Evolutionary conservation across 2,113 vertebrate species (phyloP).

Genomic region (Plecotus auritus): DNA sequence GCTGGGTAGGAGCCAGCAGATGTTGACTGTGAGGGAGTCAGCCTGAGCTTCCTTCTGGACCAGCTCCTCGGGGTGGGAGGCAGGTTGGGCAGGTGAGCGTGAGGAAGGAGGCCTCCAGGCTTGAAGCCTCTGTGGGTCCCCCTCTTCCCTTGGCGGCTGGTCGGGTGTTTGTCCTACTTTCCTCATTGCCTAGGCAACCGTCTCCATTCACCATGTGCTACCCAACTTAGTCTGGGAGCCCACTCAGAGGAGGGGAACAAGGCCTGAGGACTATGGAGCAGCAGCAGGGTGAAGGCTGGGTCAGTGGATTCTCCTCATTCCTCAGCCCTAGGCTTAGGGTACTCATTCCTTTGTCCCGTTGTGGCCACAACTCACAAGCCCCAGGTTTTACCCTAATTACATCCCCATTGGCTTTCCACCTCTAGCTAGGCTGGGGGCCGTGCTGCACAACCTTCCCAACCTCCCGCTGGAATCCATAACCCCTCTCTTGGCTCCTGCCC

Average conservation of each 20-base stretch:
- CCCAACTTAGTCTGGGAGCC: neutral
- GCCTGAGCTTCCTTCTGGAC: neutral
- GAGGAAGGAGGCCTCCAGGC: neutral
- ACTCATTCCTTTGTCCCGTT: neutral
- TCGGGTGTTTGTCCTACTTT: neutral
- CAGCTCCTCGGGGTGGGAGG: neutral
- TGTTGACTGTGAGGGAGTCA: neutral
- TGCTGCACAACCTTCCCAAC: neutral
- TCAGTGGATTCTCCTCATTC: neutral
- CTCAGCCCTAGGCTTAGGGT: neutral
- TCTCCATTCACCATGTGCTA: neutral
- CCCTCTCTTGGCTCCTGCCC: neutral
- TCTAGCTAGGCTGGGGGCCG: neutral
- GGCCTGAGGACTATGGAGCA: neutral
- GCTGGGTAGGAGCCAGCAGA: neutral
- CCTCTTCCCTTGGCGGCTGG: neutral
- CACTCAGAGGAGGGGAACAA: neutral
- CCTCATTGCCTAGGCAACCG: neutral
- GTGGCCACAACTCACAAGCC: neutral
- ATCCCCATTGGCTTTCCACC: neutral
- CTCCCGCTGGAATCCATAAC: neutral
- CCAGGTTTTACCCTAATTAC: neutral
- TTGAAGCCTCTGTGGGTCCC: neutral
- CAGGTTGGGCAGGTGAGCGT: neutral
- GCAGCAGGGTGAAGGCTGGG: neutral